These are phyloP conservation scores for Tympanoctomys barrerae DNA, from an alignment of 2,797 vertebrate species.

Conservation along the genomic window DNA sequence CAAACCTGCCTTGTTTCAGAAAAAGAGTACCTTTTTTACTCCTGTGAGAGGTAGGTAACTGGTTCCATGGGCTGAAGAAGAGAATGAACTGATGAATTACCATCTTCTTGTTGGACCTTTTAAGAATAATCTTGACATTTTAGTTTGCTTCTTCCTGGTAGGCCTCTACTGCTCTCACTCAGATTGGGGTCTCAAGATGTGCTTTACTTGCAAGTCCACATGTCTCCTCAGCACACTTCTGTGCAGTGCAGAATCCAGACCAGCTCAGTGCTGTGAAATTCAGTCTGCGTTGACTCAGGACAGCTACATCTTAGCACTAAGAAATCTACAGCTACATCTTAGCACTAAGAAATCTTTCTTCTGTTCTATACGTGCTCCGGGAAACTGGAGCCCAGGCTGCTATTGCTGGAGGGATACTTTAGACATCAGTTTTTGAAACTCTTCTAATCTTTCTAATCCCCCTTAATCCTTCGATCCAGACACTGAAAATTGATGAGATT, in stretches of 20 bases:
- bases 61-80: neutral
- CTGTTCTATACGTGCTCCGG: neutral
- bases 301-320: neutral
- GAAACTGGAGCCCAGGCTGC: neutral
- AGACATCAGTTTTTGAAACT: slow-evolving; percentile 43
- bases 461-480: neutral
- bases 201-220: slow-evolving; percentile 14
- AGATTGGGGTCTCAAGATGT: neutral
- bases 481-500: slow-evolving; percentile 30
- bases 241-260: slow-evolving; percentile 15
- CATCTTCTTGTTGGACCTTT: neutral
- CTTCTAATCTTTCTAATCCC: neutral
- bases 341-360: neutral
- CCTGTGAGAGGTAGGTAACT: neutral
- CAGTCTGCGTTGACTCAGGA: neutral
- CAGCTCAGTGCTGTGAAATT: neutral
- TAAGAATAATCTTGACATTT: slow-evolving; percentile 18
- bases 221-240: neutral
- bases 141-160: neutral
- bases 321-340: neutral
- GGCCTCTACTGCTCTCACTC: neutral
- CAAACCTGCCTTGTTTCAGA: neutral
- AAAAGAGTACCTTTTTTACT: neutral
- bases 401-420: neutral
- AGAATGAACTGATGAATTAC: neutral